Evolutionary conservation across 30 jellyfish, hydroid and myxozoan species (phyloP).

Genomic region (Catostylus mosaicus): DNA sequence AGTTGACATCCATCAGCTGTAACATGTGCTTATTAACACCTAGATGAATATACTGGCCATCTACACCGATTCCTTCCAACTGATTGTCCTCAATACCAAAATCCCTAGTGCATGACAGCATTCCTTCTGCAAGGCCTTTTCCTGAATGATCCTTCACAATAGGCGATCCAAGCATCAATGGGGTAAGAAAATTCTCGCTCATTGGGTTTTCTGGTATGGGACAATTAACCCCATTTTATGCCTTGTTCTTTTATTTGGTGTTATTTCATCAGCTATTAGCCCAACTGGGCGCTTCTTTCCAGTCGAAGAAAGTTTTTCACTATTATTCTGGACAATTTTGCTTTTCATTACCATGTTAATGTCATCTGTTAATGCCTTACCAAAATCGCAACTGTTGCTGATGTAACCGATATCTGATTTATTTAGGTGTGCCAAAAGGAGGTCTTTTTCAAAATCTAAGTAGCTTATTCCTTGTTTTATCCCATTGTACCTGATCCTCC

Average conservation of each 20-base stretch:
- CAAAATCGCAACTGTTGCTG: constrained; percentile 38
- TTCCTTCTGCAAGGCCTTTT: constrained; percentile 30
- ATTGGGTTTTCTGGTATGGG: constrained; percentile 44
- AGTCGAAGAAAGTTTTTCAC: constrained; percentile 4
- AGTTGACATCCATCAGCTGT: constrained; percentile 10
- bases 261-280: constrained; percentile 32
- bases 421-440: constrained; percentile 43
- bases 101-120: constrained; percentile 2
- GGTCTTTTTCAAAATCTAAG: constrained; percentile 47
- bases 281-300: constrained; percentile 44
- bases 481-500: constrained; percentile 37
- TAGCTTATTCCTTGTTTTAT: constrained; percentile 25
- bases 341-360: constrained; percentile 7
- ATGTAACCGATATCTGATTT: constrained; percentile 36
- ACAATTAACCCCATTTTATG: constrained; percentile 14
- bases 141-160: constrained; percentile 36
- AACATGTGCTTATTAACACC: constrained; percentile 1
- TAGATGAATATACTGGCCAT: constrained; percentile 27
- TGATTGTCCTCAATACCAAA: constrained; percentile 26
- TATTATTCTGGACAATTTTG: not conserved
- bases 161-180: constrained; percentile 29
- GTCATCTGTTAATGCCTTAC: constrained; percentile 19
- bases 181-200: constrained; percentile 1
- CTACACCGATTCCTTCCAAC: constrained; percentile 39
- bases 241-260: constrained; percentile 47